Base-by-base conservation (phyloP, 2,888 invertebrate genomes). In the Odontothrips loti region DNA sequence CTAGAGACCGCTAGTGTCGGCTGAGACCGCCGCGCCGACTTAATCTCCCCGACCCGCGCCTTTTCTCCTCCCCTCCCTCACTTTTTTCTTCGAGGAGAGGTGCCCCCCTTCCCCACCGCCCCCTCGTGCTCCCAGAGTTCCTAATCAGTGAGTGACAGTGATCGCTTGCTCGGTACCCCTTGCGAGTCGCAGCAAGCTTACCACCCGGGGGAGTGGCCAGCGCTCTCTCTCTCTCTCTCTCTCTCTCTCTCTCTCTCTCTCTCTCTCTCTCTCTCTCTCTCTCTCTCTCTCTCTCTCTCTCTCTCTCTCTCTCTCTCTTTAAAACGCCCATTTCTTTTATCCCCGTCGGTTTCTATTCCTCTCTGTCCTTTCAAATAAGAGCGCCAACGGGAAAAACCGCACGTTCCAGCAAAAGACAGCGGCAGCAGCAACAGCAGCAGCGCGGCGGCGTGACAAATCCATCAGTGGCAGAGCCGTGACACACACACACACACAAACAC, bases 71-170 rank as follows among this genome's bases (percentile, higher is more conserved):
- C 58, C 15, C 58, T 58, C 58, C 15, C 58, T 58, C 58, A 20
- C 58, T 58, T 15, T 58, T 17, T 58, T 17, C n/a, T 58, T 17
- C 17, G 58, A 15, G 10, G 0, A 6, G 58, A 51, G 15, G 10
- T 10, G 51, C 51, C 23, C 4, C 27, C 68, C 27, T 12, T 23
- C 68, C 11, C 68, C 23, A n/a, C 23, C 68, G 4, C 68, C 27
- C 68, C 10, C 68, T 75, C 68, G 10, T 2, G 23, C 68, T 75
- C 27, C 27, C 27, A 43, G 34, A 43, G 34, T 43, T 43, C 23
- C 68, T 75, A 75, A 75, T 75, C 68, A 75, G 68, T 75, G 27
- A 11, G 23, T 75, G 68, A 75, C 68, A 27, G 23, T 75, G 68
- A 27, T 75, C 68, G 68, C 58, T 20, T 20, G 58, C 58, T 43